These are phyloP conservation scores for Spinus pinus DNA, from an alignment of 2,797 vertebrate genomes.

Conservation along the genomic window DNA sequence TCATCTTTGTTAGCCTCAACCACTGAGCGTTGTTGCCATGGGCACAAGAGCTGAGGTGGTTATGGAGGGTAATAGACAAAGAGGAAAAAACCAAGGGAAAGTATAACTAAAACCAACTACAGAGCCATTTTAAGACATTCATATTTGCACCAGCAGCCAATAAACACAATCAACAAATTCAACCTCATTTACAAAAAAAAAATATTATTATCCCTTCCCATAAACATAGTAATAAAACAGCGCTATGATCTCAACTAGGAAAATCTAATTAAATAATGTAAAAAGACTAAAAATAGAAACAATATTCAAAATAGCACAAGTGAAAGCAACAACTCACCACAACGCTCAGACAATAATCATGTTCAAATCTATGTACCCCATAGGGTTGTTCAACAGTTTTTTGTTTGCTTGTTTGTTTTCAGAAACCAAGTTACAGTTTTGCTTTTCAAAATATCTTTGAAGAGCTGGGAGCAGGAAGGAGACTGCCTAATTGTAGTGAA, in stretches of 20 bases:
- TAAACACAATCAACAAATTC: slow-evolving; percentile 35
- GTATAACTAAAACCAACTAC: slow-evolving; percentile 27
- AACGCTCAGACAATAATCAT: slow-evolving; percentile 38
- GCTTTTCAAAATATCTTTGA: slow-evolving; percentile 42
- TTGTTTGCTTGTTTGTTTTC: slow-evolving; percentile 9
- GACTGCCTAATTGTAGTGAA: slow-evolving; percentile 43
- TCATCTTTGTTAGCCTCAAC: slow-evolving; percentile 58
- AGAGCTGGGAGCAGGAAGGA: slow-evolving; percentile 48
- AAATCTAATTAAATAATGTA: slow-evolving; percentile 33
- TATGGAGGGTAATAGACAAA: slow-evolving; percentile 53
- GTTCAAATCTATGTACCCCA: slow-evolving; percentile 43
- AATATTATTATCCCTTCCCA: not conserved
- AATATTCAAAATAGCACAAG: not conserved
- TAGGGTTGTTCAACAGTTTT: not conserved
- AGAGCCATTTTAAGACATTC: slow-evolving; percentile 5
- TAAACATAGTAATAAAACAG: slow-evolving; percentile 16
- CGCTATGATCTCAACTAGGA: slow-evolving; percentile 7
- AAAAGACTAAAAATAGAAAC: slow-evolving; percentile 27
- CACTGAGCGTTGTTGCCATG: slow-evolving; percentile 53
- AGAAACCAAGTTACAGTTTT: slow-evolving; percentile 46
- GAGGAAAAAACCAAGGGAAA: slow-evolving; percentile 8
- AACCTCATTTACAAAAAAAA: slow-evolving; percentile 23
- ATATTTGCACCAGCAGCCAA: not conserved
- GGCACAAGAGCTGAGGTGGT: slow-evolving; percentile 57
- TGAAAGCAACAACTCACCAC: slow-evolving; percentile 30